A percentile compares a stretch with the other conserved stretches of the same genome.
These are phyloP conservation scores for Anolis carolinensis DNA, from an alignment of 2,113 vertebrate species.

Conservation along the genomic window DNA sequence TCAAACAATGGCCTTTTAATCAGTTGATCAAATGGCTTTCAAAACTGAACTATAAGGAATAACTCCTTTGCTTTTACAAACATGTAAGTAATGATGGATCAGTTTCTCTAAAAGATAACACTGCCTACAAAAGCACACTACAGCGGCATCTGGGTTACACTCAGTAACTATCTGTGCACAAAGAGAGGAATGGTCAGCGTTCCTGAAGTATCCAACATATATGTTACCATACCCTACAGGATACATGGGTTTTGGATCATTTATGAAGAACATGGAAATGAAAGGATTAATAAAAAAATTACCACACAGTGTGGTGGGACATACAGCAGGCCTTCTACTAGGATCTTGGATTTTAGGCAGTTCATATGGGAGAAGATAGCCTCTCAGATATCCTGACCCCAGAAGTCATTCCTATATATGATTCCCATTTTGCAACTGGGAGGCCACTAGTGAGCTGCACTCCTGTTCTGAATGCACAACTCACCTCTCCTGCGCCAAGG, in stretches of 20 bases:
- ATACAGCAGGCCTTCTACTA: too few relatives aligned
- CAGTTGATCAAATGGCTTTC: not conserved
- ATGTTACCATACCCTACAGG: not conserved
- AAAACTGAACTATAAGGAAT: not conserved
- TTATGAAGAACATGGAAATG: too few relatives aligned
- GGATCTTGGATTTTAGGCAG: too few relatives aligned
- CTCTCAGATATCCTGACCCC: too few relatives aligned
- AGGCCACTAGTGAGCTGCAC: not conserved
- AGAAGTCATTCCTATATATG: too few relatives aligned
- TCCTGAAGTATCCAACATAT: not conserved
- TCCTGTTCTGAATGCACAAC: not conserved
- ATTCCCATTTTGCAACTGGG: too few relatives aligned
- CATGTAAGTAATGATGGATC: not conserved
- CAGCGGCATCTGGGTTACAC: not conserved
- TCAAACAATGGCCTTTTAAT: not conserved
- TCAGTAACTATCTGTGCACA: not conserved
- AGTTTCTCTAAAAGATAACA: not conserved
- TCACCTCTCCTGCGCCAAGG: slow-evolving; percentile 95
- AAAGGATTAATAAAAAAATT: too few relatives aligned
- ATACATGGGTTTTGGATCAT: not conserved
- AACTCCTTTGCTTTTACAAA: not conserved
- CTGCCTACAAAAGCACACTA: not conserved
- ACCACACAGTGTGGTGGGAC: too few relatives aligned
- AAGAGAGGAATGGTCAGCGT: not conserved
- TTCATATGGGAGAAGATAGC: too few relatives aligned